phyloP scores from a whole-genome alignment of 2,113 vertebrate species.

The Vicugna pacos region DNA sequence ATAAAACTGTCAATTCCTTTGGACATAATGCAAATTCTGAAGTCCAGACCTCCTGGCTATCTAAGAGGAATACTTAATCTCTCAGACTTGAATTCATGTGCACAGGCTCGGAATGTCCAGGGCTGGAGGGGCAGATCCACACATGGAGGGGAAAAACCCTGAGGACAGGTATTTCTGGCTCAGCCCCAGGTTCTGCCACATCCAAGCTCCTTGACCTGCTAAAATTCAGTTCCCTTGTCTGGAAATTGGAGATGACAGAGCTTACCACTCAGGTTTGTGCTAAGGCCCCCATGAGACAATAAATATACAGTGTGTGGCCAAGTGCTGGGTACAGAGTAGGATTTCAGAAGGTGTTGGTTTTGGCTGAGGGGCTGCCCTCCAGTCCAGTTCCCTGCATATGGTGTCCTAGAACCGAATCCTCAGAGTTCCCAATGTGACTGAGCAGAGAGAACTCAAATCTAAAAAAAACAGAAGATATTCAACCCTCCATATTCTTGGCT shows the following conservation, averaged over 20 bases:
- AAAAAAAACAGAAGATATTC: not conserved
- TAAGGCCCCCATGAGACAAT: not conserved
- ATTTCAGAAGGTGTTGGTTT: not conserved
- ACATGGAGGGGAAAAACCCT: not conserved
- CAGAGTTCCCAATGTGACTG: not conserved
- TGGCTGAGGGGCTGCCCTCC: not conserved
- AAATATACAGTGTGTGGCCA: fast-evolving
- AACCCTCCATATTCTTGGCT: not conserved
- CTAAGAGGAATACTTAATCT: no score
- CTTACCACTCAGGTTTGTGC: not conserved
- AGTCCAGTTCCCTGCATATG: not conserved
- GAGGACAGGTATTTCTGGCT: not conserved
- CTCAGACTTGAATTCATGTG: not conserved
- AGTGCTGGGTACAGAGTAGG: fast-evolving
- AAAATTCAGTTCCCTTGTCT: not conserved
- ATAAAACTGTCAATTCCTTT: fast-evolving
- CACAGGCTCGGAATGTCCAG: not conserved
- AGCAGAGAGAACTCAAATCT: not conserved
- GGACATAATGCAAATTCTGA: not conserved
- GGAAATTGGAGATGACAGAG: not conserved
- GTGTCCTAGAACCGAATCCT: not conserved
- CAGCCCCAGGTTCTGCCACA: not conserved
- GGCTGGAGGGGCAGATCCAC: no score
- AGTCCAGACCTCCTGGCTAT: not conserved
- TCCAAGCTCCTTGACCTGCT: not conserved